These are phyloP conservation scores for Melanotaenia maccullochi DNA, from an alignment of 2,797 vertebrate species.

Conservation along the genomic window DNA sequence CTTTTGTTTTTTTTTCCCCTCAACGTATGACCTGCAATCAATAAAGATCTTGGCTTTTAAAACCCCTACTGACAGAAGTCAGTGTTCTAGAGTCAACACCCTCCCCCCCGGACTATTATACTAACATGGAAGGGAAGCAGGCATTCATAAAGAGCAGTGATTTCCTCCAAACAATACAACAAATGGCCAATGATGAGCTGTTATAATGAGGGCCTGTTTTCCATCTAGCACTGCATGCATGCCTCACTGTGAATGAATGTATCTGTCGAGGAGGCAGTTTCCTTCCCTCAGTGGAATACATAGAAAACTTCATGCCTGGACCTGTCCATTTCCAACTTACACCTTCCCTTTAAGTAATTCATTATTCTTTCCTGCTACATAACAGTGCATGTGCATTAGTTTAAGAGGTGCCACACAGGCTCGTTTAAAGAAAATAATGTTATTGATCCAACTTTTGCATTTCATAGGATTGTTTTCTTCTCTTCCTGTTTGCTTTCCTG, in stretches of 20 bases:
- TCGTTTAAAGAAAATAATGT: slow-evolving; percentile 38
- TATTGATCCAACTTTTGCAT: slow-evolving; percentile 54
- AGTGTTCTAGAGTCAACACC: slow-evolving; percentile 14
- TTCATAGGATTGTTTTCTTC: slow-evolving; percentile 44
- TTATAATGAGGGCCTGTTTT: slow-evolving; percentile 70
- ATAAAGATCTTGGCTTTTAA: not conserved
- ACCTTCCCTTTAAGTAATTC: slow-evolving; percentile 40
- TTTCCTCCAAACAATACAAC: slow-evolving; percentile 64
- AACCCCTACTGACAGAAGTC: slow-evolving; percentile 22
- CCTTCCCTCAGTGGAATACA: slow-evolving; percentile 48
- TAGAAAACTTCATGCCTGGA: slow-evolving; percentile 43
- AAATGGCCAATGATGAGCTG: slow-evolving; percentile 67
- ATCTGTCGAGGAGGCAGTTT: slow-evolving; percentile 27
- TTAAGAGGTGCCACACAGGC: slow-evolving; percentile 29
- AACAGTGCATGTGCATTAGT: slow-evolving; percentile 46
- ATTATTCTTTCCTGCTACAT: slow-evolving; percentile 47
- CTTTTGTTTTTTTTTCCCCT: slow-evolving; percentile 1
- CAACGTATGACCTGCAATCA: not conserved
- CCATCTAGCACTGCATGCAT: slow-evolving; percentile 44
- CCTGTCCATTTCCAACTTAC: slow-evolving; percentile 40
- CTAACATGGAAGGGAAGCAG: slow-evolving; percentile 60
- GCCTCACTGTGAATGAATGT: slow-evolving; percentile 35
- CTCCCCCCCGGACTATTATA: slow-evolving; percentile 21
- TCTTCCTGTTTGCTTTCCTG: slow-evolving; percentile 29
- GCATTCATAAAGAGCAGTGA: slow-evolving; percentile 61